These are phyloP conservation scores for Gonatopus flavifemur DNA, from an alignment of 1,140 invertebrate species.

Conservation along the genomic window DNA sequence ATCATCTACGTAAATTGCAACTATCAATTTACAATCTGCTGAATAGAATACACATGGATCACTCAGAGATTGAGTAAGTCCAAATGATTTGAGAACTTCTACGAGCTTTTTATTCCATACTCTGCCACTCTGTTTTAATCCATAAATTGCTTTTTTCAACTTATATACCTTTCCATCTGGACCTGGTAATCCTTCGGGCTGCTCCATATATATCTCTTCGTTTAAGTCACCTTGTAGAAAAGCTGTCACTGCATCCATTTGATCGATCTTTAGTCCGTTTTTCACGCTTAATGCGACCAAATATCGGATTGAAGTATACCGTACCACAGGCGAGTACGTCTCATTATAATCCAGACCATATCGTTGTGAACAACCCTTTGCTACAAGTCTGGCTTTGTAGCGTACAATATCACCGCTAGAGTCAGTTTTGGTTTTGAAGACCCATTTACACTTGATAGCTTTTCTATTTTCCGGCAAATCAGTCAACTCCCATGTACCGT, in stretches of 20 bases:
- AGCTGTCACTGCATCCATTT: slow-evolving; percentile 24
- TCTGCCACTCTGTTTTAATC: slow-evolving; percentile 32
- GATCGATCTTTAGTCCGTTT: slow-evolving; percentile 16
- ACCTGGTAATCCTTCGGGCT: too few species aligned
- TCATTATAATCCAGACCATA: slow-evolving; percentile 32
- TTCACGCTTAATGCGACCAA: slow-evolving; percentile 28
- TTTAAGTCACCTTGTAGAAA: slow-evolving; percentile 37
- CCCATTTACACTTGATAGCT: slow-evolving; percentile 34
- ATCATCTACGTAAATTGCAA: slow-evolving; percentile 30
- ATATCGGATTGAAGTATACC: slow-evolving; percentile 14
- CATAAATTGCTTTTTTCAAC: slow-evolving; percentile 36
- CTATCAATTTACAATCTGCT: slow-evolving; percentile 2
- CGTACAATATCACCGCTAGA: background rate
- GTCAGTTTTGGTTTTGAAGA: slow-evolving; percentile 27
- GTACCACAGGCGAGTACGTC: slow-evolving; percentile 27
- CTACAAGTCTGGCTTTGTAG: slow-evolving; percentile 25
- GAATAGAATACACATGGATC: slow-evolving; percentile 22
- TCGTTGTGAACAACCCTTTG: slow-evolving; percentile 28
- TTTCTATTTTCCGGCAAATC: slow-evolving; percentile 30
- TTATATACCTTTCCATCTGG: slow-evolving; percentile 33
- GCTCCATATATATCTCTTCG: slow-evolving; percentile 48
- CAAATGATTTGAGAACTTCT: slow-evolving; percentile 17
- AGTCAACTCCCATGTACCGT: slow-evolving; percentile 42
- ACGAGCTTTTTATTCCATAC: slow-evolving; percentile 32
- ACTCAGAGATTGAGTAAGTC: slow-evolving; percentile 15